Conservation (phyloP, 2,888 invertebrate genomes). For the Zelleria hepariella region DNA sequence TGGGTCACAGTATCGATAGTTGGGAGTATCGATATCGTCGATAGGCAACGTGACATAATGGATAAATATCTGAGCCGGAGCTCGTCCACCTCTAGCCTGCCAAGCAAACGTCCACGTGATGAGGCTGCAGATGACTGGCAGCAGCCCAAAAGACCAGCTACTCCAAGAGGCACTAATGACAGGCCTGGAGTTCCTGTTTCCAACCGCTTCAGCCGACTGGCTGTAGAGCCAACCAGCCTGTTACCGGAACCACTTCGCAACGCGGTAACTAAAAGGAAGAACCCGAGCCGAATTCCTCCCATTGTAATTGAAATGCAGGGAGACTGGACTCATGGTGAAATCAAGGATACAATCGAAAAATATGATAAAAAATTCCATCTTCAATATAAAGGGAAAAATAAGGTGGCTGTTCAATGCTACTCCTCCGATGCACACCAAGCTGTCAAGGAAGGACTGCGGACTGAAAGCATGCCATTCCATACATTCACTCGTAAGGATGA, state of each 20-base stretch:
- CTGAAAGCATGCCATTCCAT: background rate
- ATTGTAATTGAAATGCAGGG: background rate
- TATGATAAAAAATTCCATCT: background rate
- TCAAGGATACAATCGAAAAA: background rate
- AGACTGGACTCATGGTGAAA: background rate
- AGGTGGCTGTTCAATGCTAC: too few relatives aligned
- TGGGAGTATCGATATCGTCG: background rate
- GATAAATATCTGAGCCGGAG: background rate
- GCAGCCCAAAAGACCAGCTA: background rate
- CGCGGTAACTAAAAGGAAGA: background rate
- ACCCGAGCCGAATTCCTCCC: background rate
- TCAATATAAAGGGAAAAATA: background rate
- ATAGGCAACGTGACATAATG: background rate
- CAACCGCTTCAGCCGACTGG: background rate
- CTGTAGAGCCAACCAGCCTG: background rate
- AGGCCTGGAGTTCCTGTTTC: background rate
- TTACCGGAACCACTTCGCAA: background rate
- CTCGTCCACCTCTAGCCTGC: background rate
- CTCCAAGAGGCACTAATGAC: background rate
- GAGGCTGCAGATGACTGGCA: background rate
- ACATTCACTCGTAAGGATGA: background rate
- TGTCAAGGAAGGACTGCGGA: background rate
- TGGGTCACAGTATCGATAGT: background rate
- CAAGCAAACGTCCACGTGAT: background rate
- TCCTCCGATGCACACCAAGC: too few relatives aligned